Evolutionary conservation across 1,140 invertebrate species (phyloP).

Genomic region (Mactra quadrangularis): DNA sequence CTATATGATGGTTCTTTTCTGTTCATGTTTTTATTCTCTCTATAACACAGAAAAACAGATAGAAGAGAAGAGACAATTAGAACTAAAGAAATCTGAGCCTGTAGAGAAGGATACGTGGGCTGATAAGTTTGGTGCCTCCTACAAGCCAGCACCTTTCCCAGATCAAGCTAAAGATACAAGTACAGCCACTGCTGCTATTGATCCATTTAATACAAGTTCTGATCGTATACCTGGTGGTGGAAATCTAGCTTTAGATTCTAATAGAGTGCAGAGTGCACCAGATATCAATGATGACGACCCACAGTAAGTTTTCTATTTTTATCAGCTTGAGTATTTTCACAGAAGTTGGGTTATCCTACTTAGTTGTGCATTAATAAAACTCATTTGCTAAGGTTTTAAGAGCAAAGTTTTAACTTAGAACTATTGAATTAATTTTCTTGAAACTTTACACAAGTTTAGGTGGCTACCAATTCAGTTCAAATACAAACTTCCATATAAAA

Average conservation of each 20-base stretch:
- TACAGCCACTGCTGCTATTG: not conserved
- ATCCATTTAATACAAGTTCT: constrained; percentile 25
- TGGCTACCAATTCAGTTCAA: no score
- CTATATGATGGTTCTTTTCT: no score
- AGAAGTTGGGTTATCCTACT: no score
- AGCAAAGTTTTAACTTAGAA: no score
- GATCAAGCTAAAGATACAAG: constrained; percentile 24
- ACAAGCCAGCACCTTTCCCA: constrained; percentile 22
- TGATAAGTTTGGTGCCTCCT: constrained; percentile 68
- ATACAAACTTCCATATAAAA: no score
- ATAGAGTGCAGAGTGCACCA: constrained; percentile 28
- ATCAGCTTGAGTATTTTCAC: no score
- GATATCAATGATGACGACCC: not conserved
- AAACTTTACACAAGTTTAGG: no score
- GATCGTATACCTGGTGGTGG: not conserved
- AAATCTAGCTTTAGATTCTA: not conserved
- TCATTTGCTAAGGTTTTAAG: no score
- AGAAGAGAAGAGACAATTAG: constrained; percentile 72
- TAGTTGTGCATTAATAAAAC: no score
- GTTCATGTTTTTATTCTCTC: no score
- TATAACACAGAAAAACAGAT: constrained; percentile 70
- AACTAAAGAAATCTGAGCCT: constrained; percentile 63
- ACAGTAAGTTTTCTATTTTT: no score
- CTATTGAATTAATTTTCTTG: no score
- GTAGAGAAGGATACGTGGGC: constrained; percentile 71